Evolutionary conservation across 2,113 vertebrate species (phyloP), one percentile per base, ranked within the genome.

Genomic region (Paralichthys olivaceus): DNA sequence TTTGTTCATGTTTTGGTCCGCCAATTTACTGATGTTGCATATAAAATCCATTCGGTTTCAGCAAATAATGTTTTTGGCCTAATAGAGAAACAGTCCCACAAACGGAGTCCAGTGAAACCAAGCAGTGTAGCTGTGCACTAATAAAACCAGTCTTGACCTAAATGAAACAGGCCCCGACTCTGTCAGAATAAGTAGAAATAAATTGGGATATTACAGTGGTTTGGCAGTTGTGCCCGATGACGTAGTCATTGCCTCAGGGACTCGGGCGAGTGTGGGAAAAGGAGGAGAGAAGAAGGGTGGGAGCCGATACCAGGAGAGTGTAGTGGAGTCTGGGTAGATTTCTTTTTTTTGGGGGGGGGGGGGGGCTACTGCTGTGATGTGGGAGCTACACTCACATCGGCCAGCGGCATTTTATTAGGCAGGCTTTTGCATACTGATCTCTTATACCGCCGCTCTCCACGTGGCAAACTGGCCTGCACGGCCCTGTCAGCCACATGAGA

Each of bases 261-360:
- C 80, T 66, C 56, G 79, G 75, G 79, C 70, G 88, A 94, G 93
- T 93, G 93, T 93, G 92, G 92, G 93, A 93, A 94, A 93, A 91
- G 71, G 77, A 72, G 77, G 75, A 85, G 83, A 87, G 87, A 76
- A 85, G 61, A 86, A 89, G 90, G 88, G 88, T 90, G 87, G 90
- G 86, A 91, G 91, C 87, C 43, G 78, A 87, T 86, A 88, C 80
- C 89, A 77, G 77, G 88, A 90, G 89, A 85, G 83, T 34, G 57
- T 58, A 87, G 88, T 63, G 29, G 64, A 53, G 86, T 79, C 74
- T 25, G 74, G 89, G 76, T 75, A 72, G 77, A 85, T 81, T 90
- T 83, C 79, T 74, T 77, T 64, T 75, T 84, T 75, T 55, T 56
- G 57, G 51, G 23, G 68, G 83, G 80, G 84, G 84, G 77, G 77